Evolutionary conservation across 2,113 vertebrate genomes (phyloP), one percentile per base, ranked within the genome.

Genomic region (Rhynchopsitta pachyrhyncha): DNA sequence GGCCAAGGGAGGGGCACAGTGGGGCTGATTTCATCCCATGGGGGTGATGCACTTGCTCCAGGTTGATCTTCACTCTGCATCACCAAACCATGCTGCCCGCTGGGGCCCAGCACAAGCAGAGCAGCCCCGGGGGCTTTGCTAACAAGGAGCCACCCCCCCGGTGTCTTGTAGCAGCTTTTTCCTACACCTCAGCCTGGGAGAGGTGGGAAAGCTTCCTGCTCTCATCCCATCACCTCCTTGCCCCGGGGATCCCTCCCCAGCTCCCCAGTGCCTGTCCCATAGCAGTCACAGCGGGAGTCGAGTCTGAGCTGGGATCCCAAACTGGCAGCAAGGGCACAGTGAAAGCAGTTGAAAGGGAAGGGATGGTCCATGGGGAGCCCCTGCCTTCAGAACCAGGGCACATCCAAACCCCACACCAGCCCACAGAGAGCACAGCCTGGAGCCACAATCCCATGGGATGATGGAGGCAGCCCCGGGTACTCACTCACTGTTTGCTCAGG

Each of bases 61-160:
- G 35, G 42, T 2, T 33, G 4, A 18, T 7, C 35, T 12, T 8
- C 55, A 27, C 64, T 4, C 57, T 4, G 55, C 18, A 6, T 2
- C 69, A 17, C 60, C 1, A 10, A 29, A 7, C 24, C n/a, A 1
- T 1, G 13, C 27, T 5, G 81, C n/a, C 11, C 0, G 2, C 52
- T 7, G 59, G 67, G 22, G 11, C 17, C 37, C 0, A 1, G 63
- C 63, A 28, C 4, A 4, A 23, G 35, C 27, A 6, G 53, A 63
- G 74, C 39, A 49, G 67, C 80, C 35, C 67, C 4, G 0, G 7
- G 55, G 69, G 42, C 14, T 52, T 24, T 35, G 33, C 44, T 24
- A 9, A 41, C 0, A 1, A 18, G 42, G 27, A 55, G 11, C 46
- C 27, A 4, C 7, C 6, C 11, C 10, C 57, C 33, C 25, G 6